A percentile compares a stretch with the other conserved stretches of the same genome.
Conservation (phyloP, 2,888 invertebrate genomes). For the Cheilosia urbana region DNA sequence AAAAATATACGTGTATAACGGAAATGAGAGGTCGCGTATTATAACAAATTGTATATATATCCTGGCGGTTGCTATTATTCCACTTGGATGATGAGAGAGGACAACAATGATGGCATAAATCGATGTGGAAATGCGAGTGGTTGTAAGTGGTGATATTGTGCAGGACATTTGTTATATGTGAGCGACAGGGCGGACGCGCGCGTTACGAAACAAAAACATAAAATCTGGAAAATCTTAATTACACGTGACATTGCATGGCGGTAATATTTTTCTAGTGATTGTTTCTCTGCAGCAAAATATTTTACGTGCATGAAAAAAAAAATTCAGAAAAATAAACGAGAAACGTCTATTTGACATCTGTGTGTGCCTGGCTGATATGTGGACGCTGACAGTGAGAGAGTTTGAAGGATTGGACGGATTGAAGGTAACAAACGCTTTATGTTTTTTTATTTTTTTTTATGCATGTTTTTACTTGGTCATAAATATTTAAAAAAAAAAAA, state of each 20-base stretch:
- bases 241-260: constrained; percentile 68
- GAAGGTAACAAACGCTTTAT: constrained; percentile 26
- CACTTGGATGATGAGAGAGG: constrained; percentile 56
- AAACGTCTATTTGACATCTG: constrained; percentile 44
- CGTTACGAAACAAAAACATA: constrained; percentile 46
- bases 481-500: constrained; percentile 13
- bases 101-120: constrained; percentile 66
- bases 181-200: background rate
- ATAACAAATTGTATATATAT: constrained; percentile 56
- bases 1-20: background rate
- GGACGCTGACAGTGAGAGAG: constrained; percentile 12
- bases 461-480: background rate
- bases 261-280: constrained; percentile 68
- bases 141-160: constrained; percentile 45
- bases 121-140: constrained; percentile 55
- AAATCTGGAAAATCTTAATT: constrained; percentile 73
- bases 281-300: constrained; percentile 32
- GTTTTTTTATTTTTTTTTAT: background rate
- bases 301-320: background rate
- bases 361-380: constrained; percentile 11
- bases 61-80: constrained; percentile 60
- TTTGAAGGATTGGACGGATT: constrained; percentile 7
- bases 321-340: constrained; percentile 16
- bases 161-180: constrained; percentile 31
- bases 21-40: constrained; percentile 65